A percentile compares a stretch with the other conserved stretches of the same genome.
Conservation (phyloP, 2,888 invertebrate genomes). For the Nycteola revayana region DNA sequence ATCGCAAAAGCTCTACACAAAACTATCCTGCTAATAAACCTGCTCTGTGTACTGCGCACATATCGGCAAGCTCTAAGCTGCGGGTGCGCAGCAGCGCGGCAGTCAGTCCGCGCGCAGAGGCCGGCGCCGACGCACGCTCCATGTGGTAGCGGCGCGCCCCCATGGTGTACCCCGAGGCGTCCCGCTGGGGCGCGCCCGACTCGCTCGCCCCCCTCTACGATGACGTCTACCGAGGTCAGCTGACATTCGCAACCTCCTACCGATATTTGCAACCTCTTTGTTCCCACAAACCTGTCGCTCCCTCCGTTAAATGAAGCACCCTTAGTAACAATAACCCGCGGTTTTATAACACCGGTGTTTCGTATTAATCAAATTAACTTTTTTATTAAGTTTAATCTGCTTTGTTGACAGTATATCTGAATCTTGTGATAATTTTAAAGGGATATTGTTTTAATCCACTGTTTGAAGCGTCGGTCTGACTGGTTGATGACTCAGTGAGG, state of each 20-base stretch:
- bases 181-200: constrained; percentile 82
- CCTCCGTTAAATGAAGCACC: constrained; percentile 4
- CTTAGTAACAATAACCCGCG: too few species aligned
- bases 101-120: constrained; percentile 69
- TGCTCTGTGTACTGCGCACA: constrained; percentile 11
- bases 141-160: constrained; percentile 65
- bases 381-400: neutral
- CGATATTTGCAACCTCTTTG: constrained; percentile 27
- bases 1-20: too few species aligned
- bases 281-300: constrained; percentile 31
- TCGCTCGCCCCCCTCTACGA: constrained; percentile 85
- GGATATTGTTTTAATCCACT: constrained; percentile 19
- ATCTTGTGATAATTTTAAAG: constrained; percentile 12
- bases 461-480: constrained; percentile 10
- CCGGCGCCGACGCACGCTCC: constrained; percentile 71
- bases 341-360: neutral
- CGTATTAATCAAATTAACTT: neutral
- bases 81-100: constrained; percentile 18
- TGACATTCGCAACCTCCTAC: constrained; percentile 47
- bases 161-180: constrained; percentile 85
- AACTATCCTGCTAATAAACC: too few species aligned
- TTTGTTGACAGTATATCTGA: neutral
- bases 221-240: constrained; percentile 85
- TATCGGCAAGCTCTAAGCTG: constrained; percentile 26
- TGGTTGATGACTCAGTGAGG: constrained; percentile 29